Evolutionary conservation across 2,797 vertebrate species (phyloP), one percentile per base, ranked within the genome.

Genomic region (Ispidina lecontei): DNA sequence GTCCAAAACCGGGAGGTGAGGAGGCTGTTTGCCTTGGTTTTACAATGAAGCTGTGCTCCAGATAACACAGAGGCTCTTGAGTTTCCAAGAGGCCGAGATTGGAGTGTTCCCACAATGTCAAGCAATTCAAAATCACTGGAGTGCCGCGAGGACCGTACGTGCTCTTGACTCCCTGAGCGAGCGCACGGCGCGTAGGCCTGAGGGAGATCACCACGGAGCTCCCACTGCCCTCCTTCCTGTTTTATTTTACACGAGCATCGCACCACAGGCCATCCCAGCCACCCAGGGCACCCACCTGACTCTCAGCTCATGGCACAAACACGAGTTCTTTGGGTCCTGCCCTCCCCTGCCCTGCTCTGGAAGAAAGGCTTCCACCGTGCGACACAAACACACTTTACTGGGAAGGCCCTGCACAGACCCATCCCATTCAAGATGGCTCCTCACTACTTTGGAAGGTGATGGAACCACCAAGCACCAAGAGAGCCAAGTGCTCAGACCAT

Each of bases 101-200:
- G 90, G 89, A 92, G 88, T 46, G 87, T 85, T 91, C 89, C 89
- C 85, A 63, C 93, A 69, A 80, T 20, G 71, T 80, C 90, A 70
- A 94, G 91, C 94, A 91, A 96, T 96, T 95, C 91, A 94, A 74
- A 95, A 84, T 76, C 90, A 78, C 94, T 89, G 91, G 88, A 96
- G 94, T 93, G 94, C 91, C 67, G 86, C 85, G 37, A 93, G 87
- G 62, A 70, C 95, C 52, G 71, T 49, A 89, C 28, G 29, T 91
- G 54, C 86, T 70, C 93, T 94, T 93, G 93, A 96, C 92, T 93
- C 46, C 41, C 85, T 58, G 94, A 91, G 86, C 1, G 25, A 73
- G 79, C 67, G 25, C 72, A 58, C 8, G 43, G n/a, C 6, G 1
- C 3, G 47, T 19, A 88, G 69, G 91, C 84, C 70, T 44, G 56